A percentile compares a stretch with the other conserved stretches of the same genome.
These are phyloP conservation scores for Aphis gossypii DNA, from an alignment of 1,140 invertebrate species.

Conservation along the genomic window DNA sequence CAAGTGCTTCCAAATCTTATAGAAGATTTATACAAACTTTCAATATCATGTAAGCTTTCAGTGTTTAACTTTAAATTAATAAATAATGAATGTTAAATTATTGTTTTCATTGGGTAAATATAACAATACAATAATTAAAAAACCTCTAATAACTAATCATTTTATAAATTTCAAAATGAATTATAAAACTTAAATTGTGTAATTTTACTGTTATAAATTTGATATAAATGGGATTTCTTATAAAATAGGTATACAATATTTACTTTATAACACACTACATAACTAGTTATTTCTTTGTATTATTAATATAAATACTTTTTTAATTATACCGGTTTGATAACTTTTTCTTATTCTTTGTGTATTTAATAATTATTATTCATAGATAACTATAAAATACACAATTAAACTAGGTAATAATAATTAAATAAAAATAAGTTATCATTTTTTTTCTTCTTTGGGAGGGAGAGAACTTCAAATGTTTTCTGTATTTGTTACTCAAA, in stretches of 20 bases:
- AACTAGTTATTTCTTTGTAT: neutral
- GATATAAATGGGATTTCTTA: neutral
- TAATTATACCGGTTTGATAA: neutral
- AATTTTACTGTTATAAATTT: neutral
- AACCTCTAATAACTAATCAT: neutral
- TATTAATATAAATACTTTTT: neutral
- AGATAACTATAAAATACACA: neutral
- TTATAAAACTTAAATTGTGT: neutral
- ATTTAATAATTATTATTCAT: neutral
- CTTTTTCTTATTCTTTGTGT: neutral
- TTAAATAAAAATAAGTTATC: neutral
- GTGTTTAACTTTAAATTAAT: neutral
- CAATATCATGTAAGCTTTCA: conserved; percentile 72
- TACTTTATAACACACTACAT: neutral
- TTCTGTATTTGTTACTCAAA: neutral
- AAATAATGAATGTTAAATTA: neutral
- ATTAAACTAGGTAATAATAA: neutral
- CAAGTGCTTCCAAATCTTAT: conserved; percentile 67
- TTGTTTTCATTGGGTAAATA: neutral
- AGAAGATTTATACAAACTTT: conserved; percentile 76
- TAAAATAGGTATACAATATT: neutral
- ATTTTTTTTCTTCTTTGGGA: neutral
- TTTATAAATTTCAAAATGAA: neutral
- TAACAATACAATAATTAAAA: neutral
- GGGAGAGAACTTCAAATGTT: neutral